These are phyloP conservation scores for Pachyramphus minor DNA, from an alignment of 2,113 vertebrate species.

Conservation along the genomic window DNA sequence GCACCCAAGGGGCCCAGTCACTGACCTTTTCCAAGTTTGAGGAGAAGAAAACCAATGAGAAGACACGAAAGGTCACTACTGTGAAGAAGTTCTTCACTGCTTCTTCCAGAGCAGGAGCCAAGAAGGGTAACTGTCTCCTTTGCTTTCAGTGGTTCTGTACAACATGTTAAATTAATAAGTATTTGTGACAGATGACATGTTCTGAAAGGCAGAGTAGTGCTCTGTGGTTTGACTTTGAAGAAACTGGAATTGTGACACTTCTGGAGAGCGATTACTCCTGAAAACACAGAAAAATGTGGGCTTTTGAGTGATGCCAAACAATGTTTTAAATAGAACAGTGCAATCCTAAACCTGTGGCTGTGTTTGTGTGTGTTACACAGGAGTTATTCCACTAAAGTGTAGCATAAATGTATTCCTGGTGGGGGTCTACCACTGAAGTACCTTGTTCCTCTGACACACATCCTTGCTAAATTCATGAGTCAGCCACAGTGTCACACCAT, in stretches of 20 bases:
- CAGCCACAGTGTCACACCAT: background rate
- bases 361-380: background rate
- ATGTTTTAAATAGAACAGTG: background rate
- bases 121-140: conserved; percentile 82
- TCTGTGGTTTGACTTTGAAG: background rate
- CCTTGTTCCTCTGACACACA: accelerated
- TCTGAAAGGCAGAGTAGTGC: background rate
- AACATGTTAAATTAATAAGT: background rate
- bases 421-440: background rate
- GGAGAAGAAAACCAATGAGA: conserved; percentile 98
- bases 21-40: conserved; percentile 95
- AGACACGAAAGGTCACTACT: conserved; percentile 93
- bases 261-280: background rate
- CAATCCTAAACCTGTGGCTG: background rate
- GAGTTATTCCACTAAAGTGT: background rate
- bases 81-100: conserved; percentile 98
- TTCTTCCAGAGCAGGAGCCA: conserved; percentile 86
- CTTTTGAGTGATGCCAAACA: background rate
- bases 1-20: conserved; percentile 78
- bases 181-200: background rate
- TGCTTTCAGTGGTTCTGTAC: background rate
- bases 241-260: background rate
- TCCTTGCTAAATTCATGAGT: background rate
- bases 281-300: background rate
- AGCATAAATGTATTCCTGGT: background rate